These are phyloP conservation scores for Denticeps clupeoides DNA, from an alignment of 2,797 vertebrate genomes.

Conservation along the genomic window DNA sequence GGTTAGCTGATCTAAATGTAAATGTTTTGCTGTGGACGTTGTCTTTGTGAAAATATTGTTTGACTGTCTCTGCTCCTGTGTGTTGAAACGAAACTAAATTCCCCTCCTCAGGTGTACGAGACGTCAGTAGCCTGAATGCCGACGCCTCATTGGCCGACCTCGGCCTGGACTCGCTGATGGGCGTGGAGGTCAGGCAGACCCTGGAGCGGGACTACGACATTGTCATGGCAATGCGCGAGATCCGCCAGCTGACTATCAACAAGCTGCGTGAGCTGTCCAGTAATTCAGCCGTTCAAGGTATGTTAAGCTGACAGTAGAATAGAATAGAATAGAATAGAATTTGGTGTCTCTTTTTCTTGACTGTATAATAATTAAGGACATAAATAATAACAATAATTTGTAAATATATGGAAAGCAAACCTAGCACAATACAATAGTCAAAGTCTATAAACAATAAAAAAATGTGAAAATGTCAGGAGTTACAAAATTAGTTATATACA, in stretches of 20 bases:
- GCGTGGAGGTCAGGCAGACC: constrained; percentile 89
- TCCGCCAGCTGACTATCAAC: constrained; percentile 78
- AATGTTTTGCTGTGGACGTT: too few species aligned
- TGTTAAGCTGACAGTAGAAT: neutral
- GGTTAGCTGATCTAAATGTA: too few species aligned
- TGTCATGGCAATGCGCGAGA: constrained; percentile 82
- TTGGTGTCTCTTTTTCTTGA: too few species aligned
- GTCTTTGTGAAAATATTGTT: neutral
- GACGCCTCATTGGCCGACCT: constrained; percentile 80
- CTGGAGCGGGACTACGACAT: constrained; percentile 86
- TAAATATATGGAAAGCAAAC: too few species aligned
- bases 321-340: too few species aligned
- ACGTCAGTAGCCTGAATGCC: constrained; percentile 67
- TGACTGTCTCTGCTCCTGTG: neutral
- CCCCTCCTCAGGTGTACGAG: constrained; percentile 67
- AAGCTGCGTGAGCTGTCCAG: constrained; percentile 72
- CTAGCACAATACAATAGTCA: too few species aligned
- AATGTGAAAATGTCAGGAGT: too few species aligned
- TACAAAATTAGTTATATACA: too few species aligned
- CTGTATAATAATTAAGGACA: too few species aligned
- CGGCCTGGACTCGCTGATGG: constrained; percentile 93
- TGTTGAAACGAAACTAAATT: neutral
- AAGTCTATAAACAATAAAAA: too few species aligned
- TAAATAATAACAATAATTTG: too few species aligned
- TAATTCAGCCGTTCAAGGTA: constrained; percentile 50